Conservation (phyloP, 2,113 vertebrate genomes). For the human region GRCh38 chrX:3754501-3755000, state of each 20-base stretch:
- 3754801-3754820: not conserved
- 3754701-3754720: not conserved
- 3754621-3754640: not conserved
- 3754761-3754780: not conserved
- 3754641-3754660: not conserved
- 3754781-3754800: not conserved
- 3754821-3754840: not conserved
- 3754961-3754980: too few species aligned
- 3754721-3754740: not conserved
- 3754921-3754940: too few species aligned
- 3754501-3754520: too few species aligned
- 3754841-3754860: not conserved
- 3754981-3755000: too few species aligned
- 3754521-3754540: too few species aligned
- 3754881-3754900: not conserved
- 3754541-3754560: too few species aligned
- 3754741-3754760: not conserved
- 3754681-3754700: not conserved
- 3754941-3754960: too few species aligned
- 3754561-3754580: not conserved
- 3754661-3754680: not conserved
- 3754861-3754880: not conserved
- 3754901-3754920: too few species aligned
- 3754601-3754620: not conserved
- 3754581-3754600: not conserved